Evolutionary conservation across 2,888 invertebrate genomes (phyloP).

Genomic region (Sphaerophoria taeniata): DNA sequence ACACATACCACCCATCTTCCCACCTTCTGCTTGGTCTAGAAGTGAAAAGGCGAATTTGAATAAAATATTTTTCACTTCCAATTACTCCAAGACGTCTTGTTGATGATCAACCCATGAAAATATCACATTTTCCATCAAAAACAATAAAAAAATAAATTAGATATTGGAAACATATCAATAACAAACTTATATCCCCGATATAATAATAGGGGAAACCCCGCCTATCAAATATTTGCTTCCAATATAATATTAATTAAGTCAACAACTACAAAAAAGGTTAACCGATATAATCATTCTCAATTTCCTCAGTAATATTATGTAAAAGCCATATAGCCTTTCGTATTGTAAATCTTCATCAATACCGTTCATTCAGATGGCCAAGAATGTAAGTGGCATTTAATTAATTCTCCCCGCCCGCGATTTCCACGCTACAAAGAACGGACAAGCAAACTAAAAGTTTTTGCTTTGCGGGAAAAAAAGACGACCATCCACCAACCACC

Average conservation of each 20-base stretch:
- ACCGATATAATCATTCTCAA: conserved; percentile 55
- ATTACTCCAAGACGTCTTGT: background rate
- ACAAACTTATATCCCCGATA: too few relatives aligned
- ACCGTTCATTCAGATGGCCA: background rate
- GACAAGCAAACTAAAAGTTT: background rate
- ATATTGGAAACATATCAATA: too few relatives aligned
- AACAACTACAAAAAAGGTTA: conserved; percentile 57
- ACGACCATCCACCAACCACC: too few relatives aligned
- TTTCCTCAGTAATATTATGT: too few relatives aligned
- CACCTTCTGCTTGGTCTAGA: too few relatives aligned
- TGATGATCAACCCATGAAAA: background rate
- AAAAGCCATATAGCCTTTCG: too few relatives aligned
- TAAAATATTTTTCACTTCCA: background rate
- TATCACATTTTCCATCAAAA: background rate
- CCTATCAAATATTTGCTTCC: conserved; percentile 48
- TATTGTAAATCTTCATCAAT: background rate
- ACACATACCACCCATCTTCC: too few relatives aligned
- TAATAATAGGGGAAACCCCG: too few relatives aligned
- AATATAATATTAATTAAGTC: conserved; percentile 62
- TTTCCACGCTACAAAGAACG: too few relatives aligned
- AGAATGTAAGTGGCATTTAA: conserved; percentile 65
- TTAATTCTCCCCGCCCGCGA: conserved; percentile 44
- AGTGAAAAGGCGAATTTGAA: background rate
- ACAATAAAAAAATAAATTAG: background rate
- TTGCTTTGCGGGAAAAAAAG: background rate